Evolutionary conservation across 2,113 vertebrate genomes (phyloP).

Genomic region (Nannospalax galili): DNA sequence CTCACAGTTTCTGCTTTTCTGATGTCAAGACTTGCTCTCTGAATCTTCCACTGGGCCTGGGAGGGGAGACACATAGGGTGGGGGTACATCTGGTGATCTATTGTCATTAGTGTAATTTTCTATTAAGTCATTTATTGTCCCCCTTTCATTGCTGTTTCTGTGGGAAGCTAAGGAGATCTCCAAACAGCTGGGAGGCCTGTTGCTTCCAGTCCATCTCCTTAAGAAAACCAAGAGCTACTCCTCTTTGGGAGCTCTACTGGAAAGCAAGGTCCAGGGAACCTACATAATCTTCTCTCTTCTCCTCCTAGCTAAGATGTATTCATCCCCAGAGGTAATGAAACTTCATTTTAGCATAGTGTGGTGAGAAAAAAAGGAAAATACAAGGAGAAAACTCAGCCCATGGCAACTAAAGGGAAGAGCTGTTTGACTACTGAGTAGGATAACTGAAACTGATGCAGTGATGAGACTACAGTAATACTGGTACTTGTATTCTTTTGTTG

Average conservation of each 20-base stretch:
- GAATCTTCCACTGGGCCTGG: constrained; percentile 51
- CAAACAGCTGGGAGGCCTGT: not conserved
- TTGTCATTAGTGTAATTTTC: not conserved
- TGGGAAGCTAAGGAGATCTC: constrained; percentile 8
- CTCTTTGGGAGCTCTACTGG: not conserved
- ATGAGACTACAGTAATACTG: constrained; percentile 4
- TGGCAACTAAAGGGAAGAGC: not conserved
- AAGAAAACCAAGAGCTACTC: not conserved
- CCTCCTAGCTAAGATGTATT: not conserved
- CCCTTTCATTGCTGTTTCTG: constrained; percentile 15
- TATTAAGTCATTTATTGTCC: not conserved
- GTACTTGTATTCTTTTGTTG: not conserved
- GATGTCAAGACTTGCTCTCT: constrained; percentile 36
- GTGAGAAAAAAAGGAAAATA: not conserved
- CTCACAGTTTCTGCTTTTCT: constrained; percentile 21
- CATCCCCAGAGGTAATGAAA: not conserved
- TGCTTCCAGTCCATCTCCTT: not conserved
- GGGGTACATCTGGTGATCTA: not conserved
- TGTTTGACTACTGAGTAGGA: not conserved
- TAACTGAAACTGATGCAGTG: constrained; percentile 26
- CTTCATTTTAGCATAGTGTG: not conserved
- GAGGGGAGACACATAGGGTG: not conserved
- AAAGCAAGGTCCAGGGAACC: not conserved
- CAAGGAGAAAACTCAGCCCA: not conserved
- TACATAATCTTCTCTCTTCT: not conserved